Evolutionary conservation across 92 coral and sea anemone genomes (phyloP).

Genomic region (Phenganax marumi): DNA sequence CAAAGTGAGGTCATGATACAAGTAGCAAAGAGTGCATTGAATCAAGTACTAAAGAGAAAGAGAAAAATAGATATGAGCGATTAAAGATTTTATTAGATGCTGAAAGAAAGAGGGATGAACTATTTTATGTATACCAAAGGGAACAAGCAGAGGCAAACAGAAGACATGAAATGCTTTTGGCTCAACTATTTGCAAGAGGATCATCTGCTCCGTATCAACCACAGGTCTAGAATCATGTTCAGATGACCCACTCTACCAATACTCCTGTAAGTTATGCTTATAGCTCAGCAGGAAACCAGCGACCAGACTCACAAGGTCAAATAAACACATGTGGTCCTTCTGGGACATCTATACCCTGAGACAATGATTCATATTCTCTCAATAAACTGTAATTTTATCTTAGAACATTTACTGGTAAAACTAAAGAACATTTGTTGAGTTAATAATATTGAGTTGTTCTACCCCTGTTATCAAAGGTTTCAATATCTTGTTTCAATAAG

Average conservation of each 20-base stretch:
- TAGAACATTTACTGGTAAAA: not conserved
- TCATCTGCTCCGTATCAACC: conserved; percentile 1
- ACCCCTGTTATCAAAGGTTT: not conserved
- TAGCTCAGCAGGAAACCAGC: conserved; percentile 5
- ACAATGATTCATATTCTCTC: conserved; percentile 22
- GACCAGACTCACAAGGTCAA: not conserved
- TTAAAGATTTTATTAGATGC: conserved; percentile 45
- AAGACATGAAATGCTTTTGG: conserved; percentile 49
- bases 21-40: conserved; percentile 57
- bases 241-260: not conserved
- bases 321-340: not conserved
- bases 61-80: conserved; percentile 45
- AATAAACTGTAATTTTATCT: not conserved
- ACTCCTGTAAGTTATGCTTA: conserved; percentile 17
- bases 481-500: not conserved
- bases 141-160: conserved; percentile 51
- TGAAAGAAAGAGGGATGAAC: conserved; percentile 47
- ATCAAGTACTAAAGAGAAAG: conserved; percentile 46
- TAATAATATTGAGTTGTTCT: no score
- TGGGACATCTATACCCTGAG: conserved; percentile 1
- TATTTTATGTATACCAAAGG: conserved; percentile 45
- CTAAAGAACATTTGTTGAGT: conserved; percentile 5
- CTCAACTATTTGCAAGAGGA: conserved; percentile 37
- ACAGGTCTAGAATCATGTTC: not conserved
- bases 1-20: conserved; percentile 51